Base-by-base conservation (phyloP, 1,140 invertebrate genomes). In the Triops longicaudatus region DNA sequence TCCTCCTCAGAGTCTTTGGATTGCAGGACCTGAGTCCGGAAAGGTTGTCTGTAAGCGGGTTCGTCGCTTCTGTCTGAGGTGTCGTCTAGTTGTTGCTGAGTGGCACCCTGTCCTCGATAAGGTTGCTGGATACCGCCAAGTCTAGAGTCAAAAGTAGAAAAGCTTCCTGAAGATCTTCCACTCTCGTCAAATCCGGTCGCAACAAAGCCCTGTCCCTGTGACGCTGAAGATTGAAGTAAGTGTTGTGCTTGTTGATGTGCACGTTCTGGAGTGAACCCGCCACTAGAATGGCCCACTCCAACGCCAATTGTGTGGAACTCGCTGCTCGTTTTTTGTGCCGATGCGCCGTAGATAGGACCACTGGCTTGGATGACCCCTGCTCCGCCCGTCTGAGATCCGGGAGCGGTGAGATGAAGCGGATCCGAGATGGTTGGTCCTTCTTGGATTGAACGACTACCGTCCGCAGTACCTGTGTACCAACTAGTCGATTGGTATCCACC, bases 391-490 rank as follows among this genome's bases (percentile, higher is more conserved):
- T 63, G 50, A 63, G 50, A 17, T 63, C 50, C 50, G 6, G 50
- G 50, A 63, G 50, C 50, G 3, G 50, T 63, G 17, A 63, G 50
- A 17, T 63, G 50, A 63, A 63, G 50, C 22, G 50, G 50, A 63
- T 63, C 50, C 17, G 50, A 63, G 50, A 9, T 63, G 5, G 22
- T 22, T 0, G 50, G 50, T 63, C 50, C 50, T 17, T 63, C 50
- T 63, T 14, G 5, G 50, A 63, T 14, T 63, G 17, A 17, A 63
- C 50, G 50, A 22, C 50, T 63, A 22, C 50, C 50, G 0, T 63
- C 50, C 6, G 50, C 50, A 17, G 50, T 63, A n/a, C 76, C 76
- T 1, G 76, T 74, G 41, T 77, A 77, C 76, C 76, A 77, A 31
- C 73, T 72, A n/a, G 76, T 77, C 17, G 72, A 44, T 27, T 12